These are phyloP conservation scores for Cyclopterus lumpus DNA, from an alignment of 2,797 vertebrate species.

Conservation along the genomic window DNA sequence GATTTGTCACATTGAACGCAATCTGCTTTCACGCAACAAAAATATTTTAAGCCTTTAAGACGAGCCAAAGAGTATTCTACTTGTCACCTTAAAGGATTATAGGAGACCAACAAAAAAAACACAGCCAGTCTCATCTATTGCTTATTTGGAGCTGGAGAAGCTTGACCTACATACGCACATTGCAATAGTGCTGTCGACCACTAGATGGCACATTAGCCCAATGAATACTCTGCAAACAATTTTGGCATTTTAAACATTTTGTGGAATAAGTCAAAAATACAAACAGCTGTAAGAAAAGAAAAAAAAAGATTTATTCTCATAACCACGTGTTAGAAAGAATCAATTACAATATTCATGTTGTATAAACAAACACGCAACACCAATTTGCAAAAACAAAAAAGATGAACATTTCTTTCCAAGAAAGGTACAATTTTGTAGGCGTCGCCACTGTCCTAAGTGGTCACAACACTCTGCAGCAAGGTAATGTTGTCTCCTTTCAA, in stretches of 20 bases:
- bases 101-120: not conserved
- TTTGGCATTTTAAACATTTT: not conserved
- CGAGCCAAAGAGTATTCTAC: not conserved
- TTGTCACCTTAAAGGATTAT: not conserved
- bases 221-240: slow-evolving; percentile 19
- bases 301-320: slow-evolving; percentile 67
- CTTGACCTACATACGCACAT: slow-evolving; percentile 61
- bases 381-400: slow-evolving; percentile 36
- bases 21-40: not conserved
- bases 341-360: slow-evolving; percentile 52
- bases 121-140: not conserved
- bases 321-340: slow-evolving; percentile 48
- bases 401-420: slow-evolving; percentile 5
- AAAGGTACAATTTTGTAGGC: slow-evolving; percentile 1
- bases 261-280: not conserved
- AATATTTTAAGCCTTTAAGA: not conserved
- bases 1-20: not conserved
- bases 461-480: slow-evolving; percentile 85
- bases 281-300: slow-evolving; percentile 46
- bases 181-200: slow-evolving; percentile 27
- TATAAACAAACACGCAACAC: slow-evolving; percentile 41
- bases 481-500: slow-evolving; percentile 90
- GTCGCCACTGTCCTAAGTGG: slow-evolving; percentile 48
- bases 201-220: slow-evolving; percentile 46
- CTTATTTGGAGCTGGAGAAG: not conserved